Percentiles rank a stretch among this genome's conserved stretches.
phyloP scores from a whole-genome alignment of 2,797 vertebrate species.

The Lepus oiostolus region DNA sequence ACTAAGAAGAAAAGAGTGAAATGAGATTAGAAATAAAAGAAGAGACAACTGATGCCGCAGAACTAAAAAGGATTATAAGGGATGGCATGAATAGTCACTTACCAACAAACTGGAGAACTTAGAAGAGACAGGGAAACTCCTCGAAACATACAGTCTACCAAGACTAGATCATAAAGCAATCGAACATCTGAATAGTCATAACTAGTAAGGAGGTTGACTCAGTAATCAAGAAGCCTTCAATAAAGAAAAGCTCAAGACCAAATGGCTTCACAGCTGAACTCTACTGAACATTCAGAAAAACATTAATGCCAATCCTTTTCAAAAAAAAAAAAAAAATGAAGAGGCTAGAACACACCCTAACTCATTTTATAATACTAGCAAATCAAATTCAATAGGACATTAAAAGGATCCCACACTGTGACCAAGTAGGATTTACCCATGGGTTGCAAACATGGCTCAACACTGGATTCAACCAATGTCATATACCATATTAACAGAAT shows the following conservation, averaged over 20 bases:
- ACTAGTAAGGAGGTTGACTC: not conserved
- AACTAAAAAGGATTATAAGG: not conserved
- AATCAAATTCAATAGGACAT: not conserved
- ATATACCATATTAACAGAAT: not conserved
- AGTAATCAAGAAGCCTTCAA: not conserved
- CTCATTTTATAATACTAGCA: not conserved
- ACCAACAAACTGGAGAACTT: not conserved
- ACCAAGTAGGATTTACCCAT: not conserved
- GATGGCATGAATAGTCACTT: not conserved
- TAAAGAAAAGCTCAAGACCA: not conserved
- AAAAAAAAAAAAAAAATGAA: not conserved
- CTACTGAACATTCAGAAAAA: not conserved
- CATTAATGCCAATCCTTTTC: not conserved
- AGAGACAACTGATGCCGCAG: not conserved
- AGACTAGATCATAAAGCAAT: not conserved
- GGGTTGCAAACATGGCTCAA: not conserved
- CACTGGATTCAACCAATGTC: not conserved
- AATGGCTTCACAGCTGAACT: not conserved
- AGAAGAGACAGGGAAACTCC: not conserved
- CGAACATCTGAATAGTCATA: not conserved
- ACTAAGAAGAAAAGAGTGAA: not conserved
- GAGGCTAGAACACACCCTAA: not conserved
- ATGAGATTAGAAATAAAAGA: constrained; percentile 2
- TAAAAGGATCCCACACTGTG: not conserved
- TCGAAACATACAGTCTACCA: not conserved